Evolutionary conservation across 2,113 vertebrate species (phyloP).

Genomic region (Tachuris rubrigastra): DNA sequence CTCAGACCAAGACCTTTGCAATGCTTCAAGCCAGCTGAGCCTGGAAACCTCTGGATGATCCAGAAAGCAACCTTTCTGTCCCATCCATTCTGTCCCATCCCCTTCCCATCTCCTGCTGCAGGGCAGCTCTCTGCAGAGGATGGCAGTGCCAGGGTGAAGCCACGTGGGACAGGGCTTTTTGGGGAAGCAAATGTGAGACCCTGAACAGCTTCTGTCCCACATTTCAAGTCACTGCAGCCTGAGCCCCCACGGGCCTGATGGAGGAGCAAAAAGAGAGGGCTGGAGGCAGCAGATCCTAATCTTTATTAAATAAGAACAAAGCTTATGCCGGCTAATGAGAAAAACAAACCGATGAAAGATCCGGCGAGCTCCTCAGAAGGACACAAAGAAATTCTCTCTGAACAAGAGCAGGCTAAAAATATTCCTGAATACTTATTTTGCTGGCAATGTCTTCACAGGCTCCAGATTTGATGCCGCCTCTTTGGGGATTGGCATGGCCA

Average conservation of each 20-base stretch:
- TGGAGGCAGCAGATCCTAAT: constrained; percentile 74
- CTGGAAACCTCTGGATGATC: neutral
- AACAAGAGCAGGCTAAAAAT: constrained; percentile 68
- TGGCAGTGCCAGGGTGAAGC: fast-evolving
- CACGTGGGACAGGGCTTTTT: neutral
- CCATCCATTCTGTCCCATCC: neutral
- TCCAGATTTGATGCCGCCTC: neutral
- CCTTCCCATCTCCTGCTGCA: neutral
- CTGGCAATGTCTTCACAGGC: constrained; percentile 55
- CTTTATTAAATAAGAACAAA: constrained; percentile 78
- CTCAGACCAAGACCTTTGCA: neutral
- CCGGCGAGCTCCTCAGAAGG: constrained; percentile 60
- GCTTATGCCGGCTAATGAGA: constrained; percentile 71
- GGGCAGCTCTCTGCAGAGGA: neutral
- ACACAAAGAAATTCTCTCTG: constrained; percentile 69
- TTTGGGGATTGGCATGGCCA: neutral
- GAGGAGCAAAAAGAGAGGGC: constrained; percentile 69
- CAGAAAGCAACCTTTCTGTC: neutral
- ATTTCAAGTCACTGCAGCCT: constrained; percentile 56
- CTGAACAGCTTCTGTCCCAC: constrained; percentile 1
- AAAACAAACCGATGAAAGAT: constrained; percentile 74
- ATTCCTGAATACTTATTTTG: constrained; percentile 54
- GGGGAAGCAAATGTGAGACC: neutral
- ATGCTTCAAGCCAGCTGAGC: neutral
- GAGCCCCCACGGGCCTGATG: constrained; percentile 49